Conservation (phyloP, 1,140 invertebrate species). For the Adoxophyes honmai region DNA sequence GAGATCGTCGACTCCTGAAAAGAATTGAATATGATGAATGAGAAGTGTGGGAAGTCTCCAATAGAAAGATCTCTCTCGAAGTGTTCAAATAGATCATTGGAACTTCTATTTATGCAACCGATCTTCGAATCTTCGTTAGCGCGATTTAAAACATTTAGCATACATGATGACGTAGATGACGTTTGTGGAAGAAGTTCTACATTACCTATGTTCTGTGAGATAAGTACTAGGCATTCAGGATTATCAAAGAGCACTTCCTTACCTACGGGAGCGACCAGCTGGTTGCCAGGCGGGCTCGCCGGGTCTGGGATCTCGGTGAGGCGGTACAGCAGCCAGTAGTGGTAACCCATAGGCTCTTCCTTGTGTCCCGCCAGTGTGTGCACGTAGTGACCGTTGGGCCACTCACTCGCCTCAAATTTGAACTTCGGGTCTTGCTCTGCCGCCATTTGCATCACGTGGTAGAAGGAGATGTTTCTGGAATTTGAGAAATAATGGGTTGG, state of each 20-base stretch:
- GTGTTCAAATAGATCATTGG: too few relatives aligned
- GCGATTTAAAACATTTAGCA: too few relatives aligned
- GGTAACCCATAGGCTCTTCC: constrained; percentile 91
- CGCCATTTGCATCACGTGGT: constrained; percentile 89
- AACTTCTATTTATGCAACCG: too few relatives aligned
- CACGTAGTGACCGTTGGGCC: constrained; percentile 94
- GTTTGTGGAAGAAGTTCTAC: too few relatives aligned
- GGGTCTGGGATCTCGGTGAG: constrained; percentile 87
- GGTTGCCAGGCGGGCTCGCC: constrained; percentile 87
- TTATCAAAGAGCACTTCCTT: constrained; percentile 30
- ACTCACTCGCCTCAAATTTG: constrained; percentile 88
- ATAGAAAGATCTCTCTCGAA: too few relatives aligned
- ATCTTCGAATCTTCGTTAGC: too few relatives aligned
- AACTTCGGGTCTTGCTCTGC: constrained; percentile 85
- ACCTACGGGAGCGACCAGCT: constrained; percentile 89
- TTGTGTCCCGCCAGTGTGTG: constrained; percentile 91
- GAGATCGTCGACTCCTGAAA: constrained; percentile 89
- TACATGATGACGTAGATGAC: too few relatives aligned
- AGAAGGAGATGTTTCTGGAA: constrained; percentile 87
- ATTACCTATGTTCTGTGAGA: too few relatives aligned
- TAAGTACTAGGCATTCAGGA: constrained; percentile 72
- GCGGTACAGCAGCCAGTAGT: constrained; percentile 92
- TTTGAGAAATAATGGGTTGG: too few relatives aligned
- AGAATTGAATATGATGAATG: constrained; percentile 23
- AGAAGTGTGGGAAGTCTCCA: not conserved